Conservation (phyloP, 2,888 invertebrate genomes). For the Hirtodrosophila confusa region DNA sequence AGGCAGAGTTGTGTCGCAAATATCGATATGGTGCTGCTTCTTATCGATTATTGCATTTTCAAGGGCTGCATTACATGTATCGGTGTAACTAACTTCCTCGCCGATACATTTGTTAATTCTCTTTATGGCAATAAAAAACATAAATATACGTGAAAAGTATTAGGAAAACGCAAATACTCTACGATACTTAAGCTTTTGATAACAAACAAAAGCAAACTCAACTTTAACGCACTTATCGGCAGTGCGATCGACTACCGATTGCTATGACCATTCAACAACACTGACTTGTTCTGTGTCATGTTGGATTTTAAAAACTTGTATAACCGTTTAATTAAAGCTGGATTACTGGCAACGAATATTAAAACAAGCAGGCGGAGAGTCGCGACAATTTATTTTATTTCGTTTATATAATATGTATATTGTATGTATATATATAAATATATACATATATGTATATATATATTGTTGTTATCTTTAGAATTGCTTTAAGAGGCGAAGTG, state of each 20-base stretch:
- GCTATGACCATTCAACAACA: no score
- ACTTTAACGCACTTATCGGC: no score
- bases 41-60: background rate
- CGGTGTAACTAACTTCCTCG: background rate
- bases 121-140: no score
- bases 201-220: no score
- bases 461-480: slow-evolving; percentile 77
- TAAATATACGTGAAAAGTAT: no score
- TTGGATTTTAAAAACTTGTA: background rate
- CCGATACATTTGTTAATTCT: background rate
- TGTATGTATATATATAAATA: slow-evolving; percentile 45
- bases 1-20: slow-evolving; percentile 33
- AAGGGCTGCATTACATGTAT: slow-evolving; percentile 9
- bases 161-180: no score
- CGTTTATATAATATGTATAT: slow-evolving; percentile 71
- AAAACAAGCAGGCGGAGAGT: slow-evolving; percentile 32
- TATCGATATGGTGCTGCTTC: slow-evolving; percentile 20
- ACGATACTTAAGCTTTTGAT: no score
- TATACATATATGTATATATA: slow-evolving; percentile 39
- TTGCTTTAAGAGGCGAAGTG: slow-evolving; percentile 82
- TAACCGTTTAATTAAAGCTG: background rate
- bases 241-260: no score
- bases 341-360: background rate
- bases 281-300: background rate
- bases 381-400: slow-evolving; percentile 72